phyloP scores from a whole-genome alignment of 2,888 invertebrate genomes.

The Synergus laeviventris region DNA sequence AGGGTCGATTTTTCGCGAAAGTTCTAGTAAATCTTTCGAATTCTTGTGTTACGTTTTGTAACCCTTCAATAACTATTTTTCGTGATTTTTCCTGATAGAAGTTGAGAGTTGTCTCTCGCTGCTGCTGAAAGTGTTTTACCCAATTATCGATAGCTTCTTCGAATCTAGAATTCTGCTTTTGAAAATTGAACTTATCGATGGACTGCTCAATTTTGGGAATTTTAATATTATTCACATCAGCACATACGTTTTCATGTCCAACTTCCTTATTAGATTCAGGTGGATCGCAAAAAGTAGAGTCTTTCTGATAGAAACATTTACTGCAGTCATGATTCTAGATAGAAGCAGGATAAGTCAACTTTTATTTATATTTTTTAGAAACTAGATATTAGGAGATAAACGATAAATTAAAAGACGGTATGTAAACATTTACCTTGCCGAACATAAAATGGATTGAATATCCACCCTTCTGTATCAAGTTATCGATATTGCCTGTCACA shows the following conservation, averaged over 20 bases:
- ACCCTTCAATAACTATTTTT: background rate
- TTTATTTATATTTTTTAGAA: too few species aligned
- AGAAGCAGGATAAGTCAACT: background rate
- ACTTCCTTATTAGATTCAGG: background rate
- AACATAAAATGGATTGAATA: background rate
- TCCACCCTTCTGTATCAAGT: background rate
- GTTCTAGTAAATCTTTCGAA: background rate
- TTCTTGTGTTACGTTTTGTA: background rate
- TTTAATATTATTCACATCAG: background rate
- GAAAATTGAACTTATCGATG: background rate
- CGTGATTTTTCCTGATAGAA: constrained; percentile 3
- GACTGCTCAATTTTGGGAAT: background rate
- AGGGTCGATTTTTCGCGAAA: background rate
- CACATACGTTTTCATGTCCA: background rate
- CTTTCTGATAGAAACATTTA: background rate
- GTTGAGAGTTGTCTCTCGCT: background rate
- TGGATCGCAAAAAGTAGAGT: background rate
- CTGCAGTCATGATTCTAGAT: background rate
- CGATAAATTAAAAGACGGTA: background rate
- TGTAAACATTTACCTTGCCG: background rate
- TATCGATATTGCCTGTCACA: background rate
- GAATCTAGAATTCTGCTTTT: background rate
- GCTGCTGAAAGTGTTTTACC: background rate
- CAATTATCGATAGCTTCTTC: background rate
- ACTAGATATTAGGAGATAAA: background rate